A percentile compares a stretch with the other conserved stretches of the same genome.
phyloP scores from a whole-genome alignment of 1,140 invertebrate species.

The Dolichoris vasculosae region DNA sequence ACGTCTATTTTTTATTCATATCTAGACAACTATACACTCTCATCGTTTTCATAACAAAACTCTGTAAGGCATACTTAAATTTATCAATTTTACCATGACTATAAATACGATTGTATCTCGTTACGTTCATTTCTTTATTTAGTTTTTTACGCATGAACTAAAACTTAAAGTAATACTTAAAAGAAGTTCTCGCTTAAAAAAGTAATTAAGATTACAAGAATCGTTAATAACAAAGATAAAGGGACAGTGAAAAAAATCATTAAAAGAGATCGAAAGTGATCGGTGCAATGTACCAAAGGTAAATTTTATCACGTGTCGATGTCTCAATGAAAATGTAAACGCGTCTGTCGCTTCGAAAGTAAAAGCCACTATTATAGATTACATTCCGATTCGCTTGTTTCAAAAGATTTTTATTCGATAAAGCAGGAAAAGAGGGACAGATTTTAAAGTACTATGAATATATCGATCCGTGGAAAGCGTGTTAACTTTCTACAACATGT shows the following conservation, averaged over 20 bases:
- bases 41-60: neutral
- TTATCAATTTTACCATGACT: neutral
- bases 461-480: conserved; percentile 26
- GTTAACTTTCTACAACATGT: conserved; percentile 23
- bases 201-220: neutral
- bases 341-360: neutral
- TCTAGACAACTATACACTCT: neutral
- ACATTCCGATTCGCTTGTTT: neutral
- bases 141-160: neutral
- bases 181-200: too few relatives aligned
- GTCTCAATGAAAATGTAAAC: neutral
- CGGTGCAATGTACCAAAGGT: neutral
- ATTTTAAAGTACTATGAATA: neutral
- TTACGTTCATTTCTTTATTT: neutral
- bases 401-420: neutral
- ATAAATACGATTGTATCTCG: neutral
- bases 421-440: neutral
- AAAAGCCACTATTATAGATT: neutral
- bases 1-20: neutral
- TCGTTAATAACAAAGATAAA: neutral
- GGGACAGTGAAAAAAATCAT: neutral
- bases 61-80: neutral
- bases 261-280: conserved; percentile 6
- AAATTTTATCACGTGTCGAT: neutral
- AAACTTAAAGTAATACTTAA: too few relatives aligned